Conservation (phyloP, 2,888 invertebrate species). For the Drosophila atripex region DNA sequence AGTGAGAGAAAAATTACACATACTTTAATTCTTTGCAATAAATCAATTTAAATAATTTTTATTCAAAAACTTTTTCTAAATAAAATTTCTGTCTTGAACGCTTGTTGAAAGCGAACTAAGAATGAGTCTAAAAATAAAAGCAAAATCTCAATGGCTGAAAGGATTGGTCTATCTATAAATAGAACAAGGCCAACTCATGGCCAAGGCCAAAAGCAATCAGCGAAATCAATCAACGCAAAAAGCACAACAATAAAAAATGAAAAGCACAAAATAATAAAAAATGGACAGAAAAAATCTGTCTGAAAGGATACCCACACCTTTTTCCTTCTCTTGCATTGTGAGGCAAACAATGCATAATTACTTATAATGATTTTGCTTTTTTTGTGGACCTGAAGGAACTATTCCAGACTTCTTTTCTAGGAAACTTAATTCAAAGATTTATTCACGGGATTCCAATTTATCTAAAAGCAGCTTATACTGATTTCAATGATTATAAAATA, state of each 20-base stretch:
- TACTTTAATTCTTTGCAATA: neutral
- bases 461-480: constrained; percentile 40
- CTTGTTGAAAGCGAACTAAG: neutral
- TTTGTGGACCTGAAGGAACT: constrained; percentile 37
- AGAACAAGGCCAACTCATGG: constrained; percentile 52
- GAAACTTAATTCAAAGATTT: constrained; percentile 30
- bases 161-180: constrained; percentile 30
- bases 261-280: constrained; percentile 14
- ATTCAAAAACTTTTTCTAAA: neutral
- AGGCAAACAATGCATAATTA: constrained; percentile 73
- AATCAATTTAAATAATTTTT: neutral
- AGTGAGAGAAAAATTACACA: neutral
- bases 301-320: constrained; percentile 35
- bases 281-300: constrained; percentile 22
- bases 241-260: neutral
- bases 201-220: constrained; percentile 69
- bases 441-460: constrained; percentile 55
- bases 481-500: constrained; percentile 64
- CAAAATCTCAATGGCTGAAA: neutral
- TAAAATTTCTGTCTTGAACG: neutral
- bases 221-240: constrained; percentile 65
- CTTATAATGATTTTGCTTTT: constrained; percentile 76
- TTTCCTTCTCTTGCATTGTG: constrained; percentile 31
- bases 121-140: neutral
- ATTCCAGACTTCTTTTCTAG: neutral